Percentiles rank a stretch among this genome's conserved stretches.
Evolutionary conservation across 2,888 invertebrate species (phyloP).

Genomic region (Heliothis peltigera): DNA sequence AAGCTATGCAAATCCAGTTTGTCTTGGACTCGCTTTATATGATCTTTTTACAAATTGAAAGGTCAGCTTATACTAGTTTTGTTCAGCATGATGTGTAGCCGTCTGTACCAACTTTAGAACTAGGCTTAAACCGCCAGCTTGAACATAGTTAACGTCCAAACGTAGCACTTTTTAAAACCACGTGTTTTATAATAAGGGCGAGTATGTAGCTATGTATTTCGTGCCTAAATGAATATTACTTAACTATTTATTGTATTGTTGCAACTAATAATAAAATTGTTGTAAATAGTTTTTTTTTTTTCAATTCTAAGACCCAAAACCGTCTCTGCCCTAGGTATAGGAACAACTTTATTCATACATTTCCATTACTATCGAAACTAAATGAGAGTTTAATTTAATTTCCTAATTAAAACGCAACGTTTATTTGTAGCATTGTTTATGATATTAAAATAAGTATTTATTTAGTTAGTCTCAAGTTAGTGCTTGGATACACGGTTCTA

Average conservation of each 20-base stretch:
- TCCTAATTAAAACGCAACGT: slow-evolving; percentile 64
- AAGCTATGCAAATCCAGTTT: too few species aligned
- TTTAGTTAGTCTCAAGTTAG: slow-evolving; percentile 77
- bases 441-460: slow-evolving; percentile 87
- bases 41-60: too few species aligned
- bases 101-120: too few species aligned
- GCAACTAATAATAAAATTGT: slow-evolving; percentile 14
- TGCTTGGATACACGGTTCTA: slow-evolving; percentile 48
- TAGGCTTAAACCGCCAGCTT: too few species aligned
- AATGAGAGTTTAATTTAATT: slow-evolving; percentile 61
- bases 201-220: slow-evolving; percentile 5
- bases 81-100: too few species aligned
- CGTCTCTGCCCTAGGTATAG: slow-evolving; percentile 49
- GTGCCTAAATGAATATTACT: not conserved
- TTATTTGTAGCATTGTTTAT: slow-evolving; percentile 81
- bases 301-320: slow-evolving; percentile 22
- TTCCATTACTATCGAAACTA: slow-evolving; percentile 67
- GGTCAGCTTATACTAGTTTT: too few species aligned
- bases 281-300: slow-evolving; percentile 46
- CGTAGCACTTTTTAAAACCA: too few species aligned
- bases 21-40: too few species aligned
- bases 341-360: slow-evolving; percentile 65
- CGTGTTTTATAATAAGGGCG: too few species aligned
- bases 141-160: too few species aligned
- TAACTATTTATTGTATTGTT: not conserved